Evolutionary conservation across 2,888 invertebrate species (phyloP).

Genomic region (Marronus borbonicus): DNA sequence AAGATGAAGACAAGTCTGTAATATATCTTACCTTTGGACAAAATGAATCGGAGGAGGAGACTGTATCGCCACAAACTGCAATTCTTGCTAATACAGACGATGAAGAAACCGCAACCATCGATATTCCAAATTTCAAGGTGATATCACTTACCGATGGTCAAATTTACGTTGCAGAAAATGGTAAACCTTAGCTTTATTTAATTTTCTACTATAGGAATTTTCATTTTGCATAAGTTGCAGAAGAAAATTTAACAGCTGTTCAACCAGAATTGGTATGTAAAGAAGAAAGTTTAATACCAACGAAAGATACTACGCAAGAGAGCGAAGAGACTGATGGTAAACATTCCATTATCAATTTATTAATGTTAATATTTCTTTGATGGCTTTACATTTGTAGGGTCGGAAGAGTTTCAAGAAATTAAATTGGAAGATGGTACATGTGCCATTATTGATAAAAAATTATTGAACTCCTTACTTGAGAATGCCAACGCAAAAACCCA

Average conservation of each 20-base stretch:
- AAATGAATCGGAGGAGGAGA: conserved; percentile 53
- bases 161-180: conserved; percentile 57
- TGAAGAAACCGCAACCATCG: conserved; percentile 61
- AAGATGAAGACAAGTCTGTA: conserved; percentile 53
- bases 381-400: conserved; percentile 42
- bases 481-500: conserved; percentile 50
- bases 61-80: conserved; percentile 48
- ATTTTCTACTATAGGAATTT: background rate
- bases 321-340: conserved; percentile 43
- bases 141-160: conserved; percentile 59
- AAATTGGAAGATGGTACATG: conserved; percentile 63
- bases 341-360: background rate
- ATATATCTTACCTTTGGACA: conserved; percentile 52
- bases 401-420: conserved; percentile 59
- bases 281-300: conserved; percentile 26
- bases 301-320: conserved; percentile 49
- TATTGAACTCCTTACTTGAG: conserved; percentile 58
- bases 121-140: conserved; percentile 58
- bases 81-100: conserved; percentile 42
- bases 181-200: conserved; percentile 17
- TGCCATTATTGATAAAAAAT: conserved; percentile 60
- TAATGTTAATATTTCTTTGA: background rate
- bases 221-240: conserved; percentile 40
- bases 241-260: conserved; percentile 52
- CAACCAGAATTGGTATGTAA: conserved; percentile 51